Base-by-base conservation (phyloP, 23 tunicate species). In the Trididemnum clinides region DNA sequence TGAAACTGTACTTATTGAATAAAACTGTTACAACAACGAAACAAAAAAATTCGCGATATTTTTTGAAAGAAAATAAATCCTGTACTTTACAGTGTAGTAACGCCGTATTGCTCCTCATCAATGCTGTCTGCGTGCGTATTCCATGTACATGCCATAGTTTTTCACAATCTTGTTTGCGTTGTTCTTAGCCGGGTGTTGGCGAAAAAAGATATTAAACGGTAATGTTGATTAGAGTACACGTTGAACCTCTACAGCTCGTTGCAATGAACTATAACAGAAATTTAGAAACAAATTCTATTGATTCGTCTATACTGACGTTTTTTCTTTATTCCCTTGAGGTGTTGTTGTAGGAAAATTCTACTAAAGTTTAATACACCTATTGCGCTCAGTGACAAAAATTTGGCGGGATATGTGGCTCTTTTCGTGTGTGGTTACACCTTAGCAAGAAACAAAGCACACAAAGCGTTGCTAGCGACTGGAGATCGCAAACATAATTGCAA, bases 91-190 rank as follows among this genome's bases (percentile, higher is more conserved):
- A 44, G 54, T 44, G n/a, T n/a, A n/a, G n/a, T n/a, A n/a, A n/a
- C n/a, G n/a, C n/a, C n/a, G n/a, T n/a, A n/a, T n/a, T n/a, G 26
- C 69, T 62, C 27, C 6, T 19, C 27, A 62, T 62, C 27, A 12
- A 26, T 18, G 27, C 69, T 4, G 69, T 62, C 69, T 62, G 69
- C 69, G 69, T 62, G 69, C 27, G 26, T 26, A 62, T 62, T 62
- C 26, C 69, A 26, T 62, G 69, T 62, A 62, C 18, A 21, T 62
- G 21, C 69, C 69, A 62, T 21, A 15, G 21, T 62, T 62, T 62
- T 62, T 62, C 69, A 62, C 69, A 26, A 62, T 62, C 69, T 62
- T 62, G 69, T 62, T 44, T 44, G 54, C 54, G 54, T 44, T 44
- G 54, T 44, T 44, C 54, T 44, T 44, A 62, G 69, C 69, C 6